These are phyloP conservation scores for Glareola pratincola DNA, from an alignment of 2,113 vertebrate genomes.

Conservation along the genomic window DNA sequence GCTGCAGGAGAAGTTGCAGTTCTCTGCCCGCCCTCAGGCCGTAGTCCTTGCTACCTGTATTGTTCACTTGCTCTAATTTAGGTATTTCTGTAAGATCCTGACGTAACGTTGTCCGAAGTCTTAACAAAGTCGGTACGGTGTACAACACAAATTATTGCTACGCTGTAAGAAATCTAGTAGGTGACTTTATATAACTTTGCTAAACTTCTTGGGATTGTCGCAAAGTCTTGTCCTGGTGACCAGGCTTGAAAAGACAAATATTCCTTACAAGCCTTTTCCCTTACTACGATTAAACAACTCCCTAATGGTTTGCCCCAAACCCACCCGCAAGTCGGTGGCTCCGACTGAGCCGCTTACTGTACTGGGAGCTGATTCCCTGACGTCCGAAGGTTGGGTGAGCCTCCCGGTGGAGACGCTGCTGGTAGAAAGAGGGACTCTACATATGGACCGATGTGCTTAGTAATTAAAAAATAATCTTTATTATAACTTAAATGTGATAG, in stretches of 20 bases:
- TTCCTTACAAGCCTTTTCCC: not conserved
- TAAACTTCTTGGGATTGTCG: not conserved
- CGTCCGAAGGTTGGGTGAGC: not conserved
- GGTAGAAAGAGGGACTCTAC: not conserved
- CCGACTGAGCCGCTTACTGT: too few relatives aligned
- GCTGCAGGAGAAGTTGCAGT: not conserved
- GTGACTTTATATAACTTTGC: not conserved
- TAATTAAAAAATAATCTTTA: slow-evolving; percentile 98
- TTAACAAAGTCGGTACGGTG: not conserved
- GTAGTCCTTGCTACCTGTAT: not conserved
- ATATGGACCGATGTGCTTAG: slow-evolving; percentile 37
- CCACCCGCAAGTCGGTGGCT: not conserved
- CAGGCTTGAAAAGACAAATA: not conserved
- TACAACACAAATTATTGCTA: not conserved
- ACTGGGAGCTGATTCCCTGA: not conserved
- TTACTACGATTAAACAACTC: not conserved
- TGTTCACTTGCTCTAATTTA: not conserved
- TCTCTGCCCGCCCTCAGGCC: not conserved
- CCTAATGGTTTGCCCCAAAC: not conserved
- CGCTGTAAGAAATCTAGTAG: not conserved
- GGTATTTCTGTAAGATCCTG: not conserved
- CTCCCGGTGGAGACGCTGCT: not conserved
- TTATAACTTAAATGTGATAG: slow-evolving; percentile 85
- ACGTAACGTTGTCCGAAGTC: not conserved
- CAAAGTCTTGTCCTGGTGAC: not conserved